Base-by-base conservation (phyloP, 2,888 invertebrate genomes). In the Salpingus planirostris region DNA sequence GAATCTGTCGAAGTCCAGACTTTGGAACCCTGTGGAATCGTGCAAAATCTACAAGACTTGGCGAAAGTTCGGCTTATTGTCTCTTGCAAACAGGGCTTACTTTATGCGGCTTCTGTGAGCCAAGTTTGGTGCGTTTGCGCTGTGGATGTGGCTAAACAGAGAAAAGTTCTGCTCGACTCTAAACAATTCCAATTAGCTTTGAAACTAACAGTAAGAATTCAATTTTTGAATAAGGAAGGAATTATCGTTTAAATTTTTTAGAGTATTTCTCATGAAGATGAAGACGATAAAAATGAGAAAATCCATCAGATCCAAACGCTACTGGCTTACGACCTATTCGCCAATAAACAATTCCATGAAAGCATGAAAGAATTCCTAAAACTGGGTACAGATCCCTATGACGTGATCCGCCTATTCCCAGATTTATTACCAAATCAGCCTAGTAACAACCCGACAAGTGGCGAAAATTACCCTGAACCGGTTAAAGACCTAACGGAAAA, bases 181-280 rank as follows among this genome's bases (percentile, higher is more conserved):
- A 91, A 92, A 59, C 88, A 93, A 57, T 98, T 93, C 65, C 88
- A 95, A 60, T 69, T 97, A 33, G 97, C 97, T 2, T 73, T 95
- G 12, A 84, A 87, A 60, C 66, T 96, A 43, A 89, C 89, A 32
- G 93, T 92, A 66, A 69, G 76, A n/a, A n/a, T n/a, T n/a, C 70
- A 18, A 8, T 6, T 18, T 18, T 8, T 18, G 8, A 18, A 18
- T 18, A 8, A 29, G 18, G 10, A 28, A 5, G 13, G 3, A n/a
- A 29, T 21, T 21, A 15, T n/a, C n/a, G n/a, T n/a, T n/a, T n/a
- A n/a, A n/a, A n/a, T n/a, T n/a, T n/a, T 62, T 26, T 63, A 93
- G 91, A 80, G 80, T 61, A 73, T 90, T 46, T 84, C 88, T 10
- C 81, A 87, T 44, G 86, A 88, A 59, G 73, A 80, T 0, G 76